These are phyloP conservation scores for Bubalus kerabau DNA, from an alignment of 2,113 vertebrate genomes.

Conservation along the genomic window DNA sequence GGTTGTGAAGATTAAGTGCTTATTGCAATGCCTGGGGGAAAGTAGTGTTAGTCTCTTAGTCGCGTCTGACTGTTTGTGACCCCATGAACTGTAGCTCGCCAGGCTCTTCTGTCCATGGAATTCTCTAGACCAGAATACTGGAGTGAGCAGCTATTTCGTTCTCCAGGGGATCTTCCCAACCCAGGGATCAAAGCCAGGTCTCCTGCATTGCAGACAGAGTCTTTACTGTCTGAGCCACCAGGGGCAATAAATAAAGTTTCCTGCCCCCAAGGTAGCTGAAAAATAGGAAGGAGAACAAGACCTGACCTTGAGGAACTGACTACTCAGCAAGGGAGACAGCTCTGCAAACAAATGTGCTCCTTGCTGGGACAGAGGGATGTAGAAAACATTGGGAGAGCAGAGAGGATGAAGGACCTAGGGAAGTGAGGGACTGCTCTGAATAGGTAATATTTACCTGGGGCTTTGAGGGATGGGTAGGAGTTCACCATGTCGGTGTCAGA, in stretches of 20 bases:
- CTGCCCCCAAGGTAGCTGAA: neutral
- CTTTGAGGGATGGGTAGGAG: neutral
- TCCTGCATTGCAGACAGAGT: neutral
- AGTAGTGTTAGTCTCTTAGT: neutral
- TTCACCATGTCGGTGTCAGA: neutral
- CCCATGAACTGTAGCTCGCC: neutral
- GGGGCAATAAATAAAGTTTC: neutral
- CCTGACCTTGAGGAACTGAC: neutral
- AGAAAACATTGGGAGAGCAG: neutral
- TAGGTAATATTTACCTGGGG: neutral
- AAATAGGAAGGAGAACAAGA: neutral
- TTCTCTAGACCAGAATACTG: neutral
- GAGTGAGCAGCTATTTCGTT: neutral
- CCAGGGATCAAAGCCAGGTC: neutral
- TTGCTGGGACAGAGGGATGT: neutral
- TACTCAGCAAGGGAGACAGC: neutral
- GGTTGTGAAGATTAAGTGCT: neutral
- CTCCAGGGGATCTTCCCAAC: neutral
- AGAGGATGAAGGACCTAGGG: neutral
- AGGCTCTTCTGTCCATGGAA: neutral
- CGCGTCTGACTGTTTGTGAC: neutral
- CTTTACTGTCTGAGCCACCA: neutral
- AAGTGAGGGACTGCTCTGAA: neutral
- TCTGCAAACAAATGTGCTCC: neutral
- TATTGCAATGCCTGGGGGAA: neutral